Base-by-base conservation (phyloP, 2,888 invertebrate genomes). In the Rhaphigaster nebulosa region DNA sequence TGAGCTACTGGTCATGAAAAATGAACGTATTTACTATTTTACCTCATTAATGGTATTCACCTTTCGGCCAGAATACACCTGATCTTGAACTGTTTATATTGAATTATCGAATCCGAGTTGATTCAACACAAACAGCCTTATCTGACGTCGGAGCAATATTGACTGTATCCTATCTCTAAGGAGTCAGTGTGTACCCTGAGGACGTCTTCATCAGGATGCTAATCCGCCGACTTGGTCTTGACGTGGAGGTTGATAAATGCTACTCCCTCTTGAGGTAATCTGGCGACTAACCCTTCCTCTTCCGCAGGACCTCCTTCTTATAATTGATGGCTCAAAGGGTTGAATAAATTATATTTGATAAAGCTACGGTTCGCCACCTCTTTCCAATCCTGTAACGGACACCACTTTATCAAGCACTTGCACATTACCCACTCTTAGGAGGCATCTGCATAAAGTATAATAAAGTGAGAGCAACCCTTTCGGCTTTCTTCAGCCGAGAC, bases 181-280 rank as follows among this genome's bases (percentile, higher is more conserved):
- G 87, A 29, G 84, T 13, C 90, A 84, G 90, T 90, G 87, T 90
- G 90, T 90, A 90, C 90, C 56, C 87, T 80, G 90, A 54, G 34
- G 56, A 90, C 41, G 90, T 90, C 90, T 90, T 90, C 90, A 90
- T 90, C 90, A 90, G 90, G 41, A 90, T 90, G 90, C 90, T 90
- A 90, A 90, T 90, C 76, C 87, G 54, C n/a, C 50, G 38, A 54
- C 54, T 80, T 80, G 90, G 34, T 26, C 65, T 29, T 90, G 90
- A 90, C 76, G 87, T 26, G 34, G 45, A 26, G 13, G 34, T 84
- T 90, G 90, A 90, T 70, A 65, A 90, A 90, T 90, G 90, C 52
- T 88, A 38, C 54, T 38, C 88, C 84, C 80, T 50, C 76, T 84
- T 45, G 84, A 84, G 84, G 84, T 84, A 84, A 84, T 84, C 84